These are phyloP conservation scores for Ametastegia equiseti DNA, from an alignment of 2,888 invertebrate species.

Conservation along the genomic window DNA sequence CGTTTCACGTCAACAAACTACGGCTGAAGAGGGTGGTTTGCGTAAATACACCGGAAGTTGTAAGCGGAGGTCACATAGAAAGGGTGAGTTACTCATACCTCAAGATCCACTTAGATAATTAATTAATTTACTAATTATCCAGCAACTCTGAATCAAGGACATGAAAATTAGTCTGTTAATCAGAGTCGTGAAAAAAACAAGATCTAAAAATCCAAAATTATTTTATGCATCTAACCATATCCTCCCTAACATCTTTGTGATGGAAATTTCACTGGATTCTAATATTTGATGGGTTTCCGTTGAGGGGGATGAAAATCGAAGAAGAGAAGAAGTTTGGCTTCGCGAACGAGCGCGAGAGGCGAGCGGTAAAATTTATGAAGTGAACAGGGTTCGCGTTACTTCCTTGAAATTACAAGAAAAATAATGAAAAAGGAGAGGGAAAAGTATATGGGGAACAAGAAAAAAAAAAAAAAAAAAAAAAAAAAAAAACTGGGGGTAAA, in stretches of 20 bases:
- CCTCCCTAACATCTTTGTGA: too few species aligned
- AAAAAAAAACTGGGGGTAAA: slow-evolving; percentile 51
- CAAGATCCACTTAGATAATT: not conserved
- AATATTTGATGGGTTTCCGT: not conserved
- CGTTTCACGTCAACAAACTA: slow-evolving; percentile 91
- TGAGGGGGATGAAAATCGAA: not conserved
- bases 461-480: not conserved
- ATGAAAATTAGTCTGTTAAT: too few species aligned
- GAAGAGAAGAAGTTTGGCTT: not conserved
- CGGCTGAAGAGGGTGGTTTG: slow-evolving; percentile 80
- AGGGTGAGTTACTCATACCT: slow-evolving; percentile 73
- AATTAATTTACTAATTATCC: not conserved
- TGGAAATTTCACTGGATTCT: not conserved
- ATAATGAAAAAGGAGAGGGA: not conserved
- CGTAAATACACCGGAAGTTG: slow-evolving; percentile 77
- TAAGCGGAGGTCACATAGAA: slow-evolving; percentile 77
- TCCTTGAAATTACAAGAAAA: not conserved
- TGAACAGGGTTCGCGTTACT: not conserved
- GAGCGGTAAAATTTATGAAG: not conserved
- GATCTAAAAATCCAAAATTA: not conserved
- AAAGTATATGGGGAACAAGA: not conserved
- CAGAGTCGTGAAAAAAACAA: not conserved
- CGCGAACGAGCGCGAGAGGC: not conserved
- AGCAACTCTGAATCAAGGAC: not conserved
- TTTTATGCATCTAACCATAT: too few species aligned